Evolutionary conservation across 2,797 vertebrate genomes (phyloP).

Genomic region (Knipowitschia caucasica): DNA sequence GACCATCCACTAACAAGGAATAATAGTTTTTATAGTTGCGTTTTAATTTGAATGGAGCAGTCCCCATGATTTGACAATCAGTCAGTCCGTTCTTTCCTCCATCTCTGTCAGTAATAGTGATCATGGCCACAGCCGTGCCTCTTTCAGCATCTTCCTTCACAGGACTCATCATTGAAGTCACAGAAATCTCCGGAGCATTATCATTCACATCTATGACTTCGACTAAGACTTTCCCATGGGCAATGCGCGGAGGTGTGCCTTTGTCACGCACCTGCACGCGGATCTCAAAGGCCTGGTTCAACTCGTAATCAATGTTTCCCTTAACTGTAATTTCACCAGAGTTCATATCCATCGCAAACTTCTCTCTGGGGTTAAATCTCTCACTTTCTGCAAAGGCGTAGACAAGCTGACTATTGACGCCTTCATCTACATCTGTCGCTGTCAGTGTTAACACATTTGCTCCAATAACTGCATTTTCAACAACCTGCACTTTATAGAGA

Average conservation of each 20-base stretch:
- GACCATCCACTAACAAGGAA: conserved; percentile 35
- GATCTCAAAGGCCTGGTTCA: conserved; percentile 56
- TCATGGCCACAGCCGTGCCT: conserved; percentile 57
- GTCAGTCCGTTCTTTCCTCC: conserved; percentile 54
- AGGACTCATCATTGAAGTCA: conserved; percentile 48
- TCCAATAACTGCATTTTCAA: conserved; percentile 35
- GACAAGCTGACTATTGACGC: conserved; percentile 51
- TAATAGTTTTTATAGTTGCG: conserved; percentile 55
- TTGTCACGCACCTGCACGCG: conserved; percentile 51
- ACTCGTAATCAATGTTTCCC: conserved; percentile 56
- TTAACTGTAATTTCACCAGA: conserved; percentile 49
- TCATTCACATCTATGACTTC: conserved; percentile 64
- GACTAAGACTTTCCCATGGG: conserved; percentile 62
- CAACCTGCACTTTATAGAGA: conserved; percentile 49
- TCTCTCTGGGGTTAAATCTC: too few species aligned
- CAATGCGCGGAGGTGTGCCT: conserved; percentile 38
- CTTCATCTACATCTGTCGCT: conserved; percentile 58
- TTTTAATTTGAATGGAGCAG: conserved; percentile 54
- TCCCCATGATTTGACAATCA: conserved; percentile 25
- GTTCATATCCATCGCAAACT: conserved; percentile 39
- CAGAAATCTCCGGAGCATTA: conserved; percentile 57
- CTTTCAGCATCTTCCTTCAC: conserved; percentile 48
- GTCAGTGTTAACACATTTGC: conserved; percentile 20
- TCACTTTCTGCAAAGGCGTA: too few species aligned
- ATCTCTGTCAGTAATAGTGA: too few species aligned